These are phyloP conservation scores for Gobio gobio DNA, from an alignment of 2,113 vertebrate species.

Conservation along the genomic window DNA sequence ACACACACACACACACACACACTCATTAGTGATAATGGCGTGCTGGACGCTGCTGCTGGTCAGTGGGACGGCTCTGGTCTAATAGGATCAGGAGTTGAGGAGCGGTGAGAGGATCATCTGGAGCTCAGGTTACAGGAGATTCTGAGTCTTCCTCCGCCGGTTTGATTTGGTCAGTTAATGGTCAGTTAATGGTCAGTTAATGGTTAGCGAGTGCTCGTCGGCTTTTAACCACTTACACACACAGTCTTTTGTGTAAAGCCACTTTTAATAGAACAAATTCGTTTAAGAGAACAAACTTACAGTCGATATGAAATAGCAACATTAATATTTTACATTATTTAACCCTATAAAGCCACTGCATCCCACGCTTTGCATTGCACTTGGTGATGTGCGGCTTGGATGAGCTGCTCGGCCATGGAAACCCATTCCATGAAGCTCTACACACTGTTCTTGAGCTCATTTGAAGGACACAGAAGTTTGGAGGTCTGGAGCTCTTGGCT, in stretches of 20 bases:
- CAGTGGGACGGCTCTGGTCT: not conserved
- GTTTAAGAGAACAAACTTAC: not conserved
- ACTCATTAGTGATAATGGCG: not conserved
- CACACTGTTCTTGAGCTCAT: no score
- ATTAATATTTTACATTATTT: not conserved
- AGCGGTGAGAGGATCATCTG: constrained; percentile 17
- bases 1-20: not conserved
- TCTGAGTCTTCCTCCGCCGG: not conserved
- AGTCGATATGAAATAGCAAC: not conserved
- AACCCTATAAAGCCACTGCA: no score
- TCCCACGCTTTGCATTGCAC: no score
- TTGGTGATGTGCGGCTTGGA: no score
- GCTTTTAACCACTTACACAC: not conserved
- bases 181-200: not conserved
- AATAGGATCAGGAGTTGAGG: constrained; percentile 46
- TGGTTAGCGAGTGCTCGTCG: not conserved
- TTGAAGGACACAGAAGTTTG: no score
- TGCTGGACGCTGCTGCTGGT: not conserved
- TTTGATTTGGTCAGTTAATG: not conserved
- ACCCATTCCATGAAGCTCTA: no score
- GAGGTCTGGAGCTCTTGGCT: no score
- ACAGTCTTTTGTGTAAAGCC: not conserved
- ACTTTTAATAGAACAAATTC: not conserved
- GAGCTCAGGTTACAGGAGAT: not conserved
- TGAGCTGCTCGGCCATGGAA: no score